Evolutionary conservation across 2,888 invertebrate genomes (phyloP).

Genomic region (Oscheius myriophilus): DNA sequence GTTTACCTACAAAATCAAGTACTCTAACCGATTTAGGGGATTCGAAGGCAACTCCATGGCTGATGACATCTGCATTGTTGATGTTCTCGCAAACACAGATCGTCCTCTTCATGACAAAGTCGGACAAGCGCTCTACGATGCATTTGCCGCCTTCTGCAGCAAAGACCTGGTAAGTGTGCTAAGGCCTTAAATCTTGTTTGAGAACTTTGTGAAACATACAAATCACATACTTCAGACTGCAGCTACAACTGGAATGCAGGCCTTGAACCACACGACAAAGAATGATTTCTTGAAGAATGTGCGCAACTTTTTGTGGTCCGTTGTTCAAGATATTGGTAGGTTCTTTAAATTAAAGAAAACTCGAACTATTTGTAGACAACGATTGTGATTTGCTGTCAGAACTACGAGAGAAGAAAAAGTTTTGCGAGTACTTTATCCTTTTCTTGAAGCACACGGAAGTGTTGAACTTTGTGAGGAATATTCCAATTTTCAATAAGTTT

Average conservation of each 20-base stretch:
- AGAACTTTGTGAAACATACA: background rate
- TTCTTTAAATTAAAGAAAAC: background rate
- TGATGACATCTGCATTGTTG: slow-evolving; percentile 18
- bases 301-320: slow-evolving; percentile 9
- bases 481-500: background rate
- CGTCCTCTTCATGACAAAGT: slow-evolving; percentile 1
- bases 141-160: slow-evolving; percentile 17
- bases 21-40: slow-evolving; percentile 2
- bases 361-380: background rate
- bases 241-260: background rate
- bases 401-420: slow-evolving; percentile 14
- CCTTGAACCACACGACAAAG: background rate
- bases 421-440: slow-evolving; percentile 20
- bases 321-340: slow-evolving; percentile 10
- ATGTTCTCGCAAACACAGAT: slow-evolving; percentile 8
- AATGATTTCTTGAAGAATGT: slow-evolving; percentile 6
- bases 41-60: slow-evolving; percentile 6
- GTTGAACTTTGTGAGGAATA: background rate
- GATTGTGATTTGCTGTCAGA: slow-evolving; percentile 8
- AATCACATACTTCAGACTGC: background rate
- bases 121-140: background rate
- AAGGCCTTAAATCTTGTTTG: background rate
- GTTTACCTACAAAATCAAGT: background rate
- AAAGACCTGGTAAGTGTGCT: slow-evolving; percentile 12
- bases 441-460: slow-evolving; percentile 26